These are phyloP conservation scores for Vulpes lagopus DNA, from an alignment of 2,113 vertebrate species.

Conservation along the genomic window DNA sequence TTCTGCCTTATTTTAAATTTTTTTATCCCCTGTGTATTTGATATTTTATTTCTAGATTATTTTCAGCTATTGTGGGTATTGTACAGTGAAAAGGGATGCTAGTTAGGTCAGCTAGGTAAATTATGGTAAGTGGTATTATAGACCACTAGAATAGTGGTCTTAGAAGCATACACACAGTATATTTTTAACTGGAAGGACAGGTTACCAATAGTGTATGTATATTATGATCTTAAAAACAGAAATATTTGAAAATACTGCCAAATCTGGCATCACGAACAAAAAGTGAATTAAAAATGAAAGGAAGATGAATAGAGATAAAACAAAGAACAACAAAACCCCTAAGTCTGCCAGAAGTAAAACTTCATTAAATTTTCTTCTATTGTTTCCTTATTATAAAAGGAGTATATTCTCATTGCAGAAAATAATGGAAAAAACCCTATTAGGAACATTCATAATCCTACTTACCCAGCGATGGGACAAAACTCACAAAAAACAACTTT, in stretches of 20 bases:
- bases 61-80: neutral
- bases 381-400: neutral
- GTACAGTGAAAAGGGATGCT: neutral
- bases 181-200: neutral
- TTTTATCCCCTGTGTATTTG: neutral
- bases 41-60: neutral
- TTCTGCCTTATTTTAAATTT: neutral
- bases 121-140: neutral
- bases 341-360: neutral
- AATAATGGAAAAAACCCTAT: neutral
- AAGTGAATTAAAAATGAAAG: neutral
- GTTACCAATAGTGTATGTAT: neutral
- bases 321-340: neutral
- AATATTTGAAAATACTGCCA: slow-evolving; percentile 15
- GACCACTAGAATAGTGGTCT: no score
- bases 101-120: neutral
- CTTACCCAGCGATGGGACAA: neutral
- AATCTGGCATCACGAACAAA: neutral
- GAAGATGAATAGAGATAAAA: neutral
- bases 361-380: neutral
- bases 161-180: neutral
- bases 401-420: neutral
- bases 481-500: neutral
- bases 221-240: neutral
- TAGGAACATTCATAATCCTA: neutral